Evolutionary conservation across 92 coral and sea anemone species (phyloP), one percentile per base, ranked within the genome.

Genomic region (Pocillopora meandrina): DNA sequence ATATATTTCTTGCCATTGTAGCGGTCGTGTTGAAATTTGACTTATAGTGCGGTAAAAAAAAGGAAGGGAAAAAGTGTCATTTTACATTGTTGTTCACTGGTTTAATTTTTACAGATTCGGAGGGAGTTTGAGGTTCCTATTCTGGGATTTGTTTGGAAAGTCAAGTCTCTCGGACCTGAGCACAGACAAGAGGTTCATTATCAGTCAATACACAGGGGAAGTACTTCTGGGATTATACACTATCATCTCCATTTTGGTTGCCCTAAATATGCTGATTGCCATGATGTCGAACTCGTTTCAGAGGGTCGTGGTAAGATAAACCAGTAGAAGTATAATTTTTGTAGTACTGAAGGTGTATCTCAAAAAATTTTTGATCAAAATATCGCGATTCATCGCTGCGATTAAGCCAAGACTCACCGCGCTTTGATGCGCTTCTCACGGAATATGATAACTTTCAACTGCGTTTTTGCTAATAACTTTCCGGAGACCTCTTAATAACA

Each of bases 241-340:
- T 78, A 92, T 96, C 70, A 72, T 93, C 36, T 90, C 92, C 34
- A 65, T 96, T 61, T 62, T 96, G 82, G 98, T 96, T 47, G 93
- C 95, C 3, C 61, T 96, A 35, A 96, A 96, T 70, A 96, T 96
- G 99, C 89, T 96, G 79, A 94, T 96, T 26, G 99, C 99, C 8
- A 96, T 96, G 99, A 96, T 96, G 99, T 71, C 89, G 35, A 92
- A 92, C 90, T 89, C 99, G 0, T 96, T 81, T 72, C 98, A 96
- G 56, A 80, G 88, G 3, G 84, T 94, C 23, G 94, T 84, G 87
- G 99, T 96, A 74, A 80, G 98, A 63, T 33, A 18, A 21, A 2
- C 26, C 9, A 69, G 5, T 10, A 1, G 1, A 65, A 66, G 35
- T 13, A 10, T 59, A 16, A 59, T 59, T 59, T 2, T 42, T 42